Base-by-base conservation (phyloP, 2,113 vertebrate genomes). In the Sigmodon hispidus region DNA sequence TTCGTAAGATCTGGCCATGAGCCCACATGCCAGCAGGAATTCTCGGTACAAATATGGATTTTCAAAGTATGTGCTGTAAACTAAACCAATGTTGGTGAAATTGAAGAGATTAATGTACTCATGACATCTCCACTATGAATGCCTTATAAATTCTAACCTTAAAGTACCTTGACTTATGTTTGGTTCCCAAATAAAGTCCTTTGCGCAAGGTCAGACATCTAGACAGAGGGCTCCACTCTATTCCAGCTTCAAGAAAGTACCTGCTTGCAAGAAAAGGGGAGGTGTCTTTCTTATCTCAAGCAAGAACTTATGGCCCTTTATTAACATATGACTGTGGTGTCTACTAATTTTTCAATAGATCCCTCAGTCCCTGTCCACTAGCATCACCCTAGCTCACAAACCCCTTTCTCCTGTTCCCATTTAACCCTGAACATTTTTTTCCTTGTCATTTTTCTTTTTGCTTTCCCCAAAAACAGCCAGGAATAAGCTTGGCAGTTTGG, bases 21-120 rank as follows among this genome's bases (percentile, higher is more conserved):
- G 81, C 77, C 63, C 45, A 13, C 6, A 16, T 48, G 65, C n/a
- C n/a, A 40, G 4, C 50, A n/a, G 76, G 16, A 24, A 55, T 94
- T 87, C 72, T 80, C 63, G 50, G 16, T 87, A 43, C 2, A 95
- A 31, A 80, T 36, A 15, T n/a, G 31, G 95, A 88, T 72, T 43
- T 81, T 88, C 43, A 48, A 94, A 87, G 55, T 55, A 84, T 5
- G 55, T 55, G 36, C 16, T 85, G 11, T 65, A 59, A 73, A 79
- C 57, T 69, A 70, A 57, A 34, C 50, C 57, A 13, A 91, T 55
- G n/a, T 48, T 86, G 59, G 89, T 91, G 57, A 95, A 81, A 91
- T 80, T n/a, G 31, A 93, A 83, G 84, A 86, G 4, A 92, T 26
- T 24, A 48, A 89, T 34, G 24, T n/a, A 70, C n/a, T 75, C 77